Conservation (phyloP, 2,797 vertebrate species). For the Falco columbarius region DNA sequence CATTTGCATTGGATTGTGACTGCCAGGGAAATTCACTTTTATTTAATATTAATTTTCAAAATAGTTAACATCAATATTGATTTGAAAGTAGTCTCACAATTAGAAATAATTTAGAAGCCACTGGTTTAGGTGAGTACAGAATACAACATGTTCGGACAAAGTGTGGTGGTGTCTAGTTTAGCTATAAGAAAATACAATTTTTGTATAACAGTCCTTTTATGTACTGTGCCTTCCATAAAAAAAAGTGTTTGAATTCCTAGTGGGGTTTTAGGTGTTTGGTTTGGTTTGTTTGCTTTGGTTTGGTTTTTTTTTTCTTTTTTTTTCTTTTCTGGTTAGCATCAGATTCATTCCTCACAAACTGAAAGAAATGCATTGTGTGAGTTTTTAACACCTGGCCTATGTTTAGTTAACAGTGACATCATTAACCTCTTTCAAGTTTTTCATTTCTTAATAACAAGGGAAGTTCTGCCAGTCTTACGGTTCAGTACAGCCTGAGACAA, state of each 20-base stretch:
- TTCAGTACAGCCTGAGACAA: constrained; percentile 17
- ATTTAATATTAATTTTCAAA: not conserved
- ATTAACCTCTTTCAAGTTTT: constrained; percentile 45
- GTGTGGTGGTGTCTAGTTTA: not conserved
- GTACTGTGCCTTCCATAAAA: not conserved
- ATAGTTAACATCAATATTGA: not conserved
- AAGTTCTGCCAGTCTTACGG: not conserved
- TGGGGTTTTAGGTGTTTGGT: not conserved
- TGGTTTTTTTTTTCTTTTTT: no score
- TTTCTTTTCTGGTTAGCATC: not conserved
- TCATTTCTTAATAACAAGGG: constrained; percentile 3
- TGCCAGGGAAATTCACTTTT: not conserved
- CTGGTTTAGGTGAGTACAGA: not conserved
- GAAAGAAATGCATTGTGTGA: not conserved
- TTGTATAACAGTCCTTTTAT: not conserved
- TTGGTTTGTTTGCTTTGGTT: not conserved
- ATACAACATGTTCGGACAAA: not conserved
- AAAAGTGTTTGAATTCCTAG: not conserved
- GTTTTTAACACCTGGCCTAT: not conserved
- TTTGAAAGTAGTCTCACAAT: not conserved
- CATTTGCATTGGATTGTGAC: not conserved
- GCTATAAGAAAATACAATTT: not conserved
- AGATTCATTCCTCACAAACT: not conserved
- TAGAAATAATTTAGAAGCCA: not conserved
- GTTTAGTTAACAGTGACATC: constrained; percentile 26